Conservation (phyloP, 2,113 vertebrate species). For the Tichodroma muraria region DNA sequence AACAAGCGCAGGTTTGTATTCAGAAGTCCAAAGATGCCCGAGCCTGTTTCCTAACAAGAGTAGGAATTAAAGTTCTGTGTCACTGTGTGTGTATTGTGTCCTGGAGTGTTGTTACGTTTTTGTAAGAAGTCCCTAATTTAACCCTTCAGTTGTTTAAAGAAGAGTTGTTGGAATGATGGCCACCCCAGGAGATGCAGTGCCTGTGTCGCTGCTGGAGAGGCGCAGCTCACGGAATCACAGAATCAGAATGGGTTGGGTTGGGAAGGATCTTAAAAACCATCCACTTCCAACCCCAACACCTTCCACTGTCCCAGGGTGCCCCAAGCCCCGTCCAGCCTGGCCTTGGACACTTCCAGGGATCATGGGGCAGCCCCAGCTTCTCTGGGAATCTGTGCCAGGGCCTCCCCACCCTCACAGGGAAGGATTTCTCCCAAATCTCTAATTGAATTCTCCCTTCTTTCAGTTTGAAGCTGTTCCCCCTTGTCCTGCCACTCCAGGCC, state of each 20-base stretch:
- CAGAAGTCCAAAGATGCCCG: neutral
- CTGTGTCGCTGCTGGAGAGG: neutral
- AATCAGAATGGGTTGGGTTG: neutral
- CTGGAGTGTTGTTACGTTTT: neutral
- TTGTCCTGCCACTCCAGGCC: neutral
- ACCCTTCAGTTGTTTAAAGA: neutral
- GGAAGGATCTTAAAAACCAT: neutral
- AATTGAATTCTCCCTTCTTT: neutral
- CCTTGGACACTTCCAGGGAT: neutral
- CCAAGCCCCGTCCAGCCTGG: fast-evolving
- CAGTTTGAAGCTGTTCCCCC: neutral
- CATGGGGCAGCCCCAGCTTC: neutral
- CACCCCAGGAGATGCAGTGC: fast-evolving
- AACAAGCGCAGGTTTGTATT: fast-evolving
- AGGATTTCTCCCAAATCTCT: neutral
- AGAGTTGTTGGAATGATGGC: neutral
- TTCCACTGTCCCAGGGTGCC: neutral
- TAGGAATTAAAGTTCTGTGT: neutral
- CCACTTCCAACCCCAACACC: neutral
- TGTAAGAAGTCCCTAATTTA: neutral
- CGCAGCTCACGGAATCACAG: neutral
- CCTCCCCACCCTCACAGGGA: neutral
- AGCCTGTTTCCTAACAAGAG: neutral
- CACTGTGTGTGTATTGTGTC: fast-evolving
- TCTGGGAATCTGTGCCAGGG: neutral